Base-by-base conservation (phyloP, 2,113 vertebrate genomes). In the Sinocyclocheilus grahami region DNA sequence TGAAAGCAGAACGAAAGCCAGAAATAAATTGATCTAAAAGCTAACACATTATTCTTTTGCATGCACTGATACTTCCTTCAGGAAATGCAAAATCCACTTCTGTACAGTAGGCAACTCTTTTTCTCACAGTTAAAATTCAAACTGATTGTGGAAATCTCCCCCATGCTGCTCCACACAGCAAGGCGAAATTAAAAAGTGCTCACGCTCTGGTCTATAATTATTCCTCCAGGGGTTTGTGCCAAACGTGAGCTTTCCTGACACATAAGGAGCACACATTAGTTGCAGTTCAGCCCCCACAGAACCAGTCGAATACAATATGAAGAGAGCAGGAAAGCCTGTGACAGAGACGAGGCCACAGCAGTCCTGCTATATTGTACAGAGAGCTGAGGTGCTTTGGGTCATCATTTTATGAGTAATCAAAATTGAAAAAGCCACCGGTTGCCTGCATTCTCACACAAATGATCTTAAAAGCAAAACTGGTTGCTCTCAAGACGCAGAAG, bases 151-250 rank as follows among this genome's bases (percentile, higher is more conserved):
- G 5, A 80, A 80, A 80, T 80, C 58, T 80, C 22, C 37, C 58
- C 33, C 20, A 80, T 42, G 37, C 22, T 22, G 37, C 58, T 80
- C 58, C 58, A 80, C 37, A 42, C 37, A 80, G 78, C 37, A 12
- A 16, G 58, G 58, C 3, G 7, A 80, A 80, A 63, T 80, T 63
- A 63, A 80, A 80, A 80, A 63, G 78, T 24, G 22, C 37, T 80
- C 12, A 4, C 3, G n/a, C 58, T 63, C 33, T 18, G 37, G 78
- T 63, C 37, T 80, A 58, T 46, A 80, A 80, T 80, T 80, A 63
- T 80, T 80, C 22, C 78, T 80, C 78, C 37, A 63, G 78, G 78
- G 58, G 37, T 80, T 63, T 80, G 22, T 46, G 78, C 78, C 58
- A 46, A 80, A 63, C 9, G 12, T 13, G 0, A 80, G 37, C 55